A percentile compares a stretch with the other conserved stretches of the same genome.
Evolutionary conservation across 2,888 invertebrate genomes (phyloP).

Genomic region (Lithophane leautieri): DNA sequence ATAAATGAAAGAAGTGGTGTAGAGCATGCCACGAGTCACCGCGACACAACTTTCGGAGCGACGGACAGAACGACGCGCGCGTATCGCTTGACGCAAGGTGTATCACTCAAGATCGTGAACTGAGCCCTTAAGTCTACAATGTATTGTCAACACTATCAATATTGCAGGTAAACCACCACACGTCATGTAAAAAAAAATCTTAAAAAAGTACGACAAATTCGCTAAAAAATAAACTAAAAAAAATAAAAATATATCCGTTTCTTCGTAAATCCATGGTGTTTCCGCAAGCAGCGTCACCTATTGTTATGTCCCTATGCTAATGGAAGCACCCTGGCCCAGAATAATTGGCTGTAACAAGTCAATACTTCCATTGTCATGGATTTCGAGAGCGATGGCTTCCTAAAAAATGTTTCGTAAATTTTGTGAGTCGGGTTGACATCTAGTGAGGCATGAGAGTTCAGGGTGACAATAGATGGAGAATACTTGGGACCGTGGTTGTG

Average conservation of each 20-base stretch:
- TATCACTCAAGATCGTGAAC: no score
- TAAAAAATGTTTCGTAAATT: conserved; percentile 25
- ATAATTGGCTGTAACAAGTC: conserved; percentile 61
- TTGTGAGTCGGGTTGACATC: conserved; percentile 39
- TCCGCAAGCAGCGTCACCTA: not conserved
- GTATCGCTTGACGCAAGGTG: no score
- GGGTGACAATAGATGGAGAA: conserved; percentile 31
- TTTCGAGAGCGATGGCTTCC: conserved; percentile 29
- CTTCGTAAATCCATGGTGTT: conserved; percentile 16
- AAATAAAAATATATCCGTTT: not conserved
- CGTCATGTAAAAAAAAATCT: not conserved
- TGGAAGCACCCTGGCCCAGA: conserved; percentile 34
- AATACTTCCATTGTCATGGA: conserved; percentile 53
- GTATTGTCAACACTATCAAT: not conserved
- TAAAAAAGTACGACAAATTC: no score
- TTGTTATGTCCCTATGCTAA: conserved; percentile 32
- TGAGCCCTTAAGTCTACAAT: not conserved
- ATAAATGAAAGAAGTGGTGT: not conserved
- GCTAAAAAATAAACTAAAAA: not conserved
- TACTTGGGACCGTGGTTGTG: conserved; percentile 1
- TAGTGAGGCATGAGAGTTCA: conserved; percentile 18
- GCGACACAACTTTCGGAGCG: no score
- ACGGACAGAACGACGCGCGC: no score
- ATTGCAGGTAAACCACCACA: not conserved
- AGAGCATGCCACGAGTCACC: no score